Base-by-base conservation (phyloP, 2,797 vertebrate species). In the Gobio occitaniae region DNA sequence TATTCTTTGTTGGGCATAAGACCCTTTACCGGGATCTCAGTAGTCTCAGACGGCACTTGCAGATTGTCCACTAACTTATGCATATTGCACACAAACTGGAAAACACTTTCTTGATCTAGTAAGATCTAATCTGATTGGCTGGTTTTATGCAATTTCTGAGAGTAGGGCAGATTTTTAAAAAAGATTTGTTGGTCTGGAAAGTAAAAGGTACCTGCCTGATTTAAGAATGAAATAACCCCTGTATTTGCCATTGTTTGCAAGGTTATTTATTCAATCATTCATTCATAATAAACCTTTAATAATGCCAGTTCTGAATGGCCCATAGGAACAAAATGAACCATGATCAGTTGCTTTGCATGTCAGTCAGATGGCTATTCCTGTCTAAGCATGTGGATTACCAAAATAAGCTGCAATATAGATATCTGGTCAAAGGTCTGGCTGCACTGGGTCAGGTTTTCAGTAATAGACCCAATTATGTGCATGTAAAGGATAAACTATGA, bases 101-200 rank as follows among this genome's bases (percentile, higher is more conserved):
- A 68, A 52, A 52, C 17, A 7, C 63, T 52, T 21, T 52, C 61
- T 52, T 36, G 29, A 65, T 50, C 17, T 21, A 66, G 17, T 13
- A 68, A 50, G 63, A 80, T 68, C 19, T 68, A 50, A 80, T 80
- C 47, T 52, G 63, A 80, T 80, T 68, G 78, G 78, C 25, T 68
- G 29, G 41, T 68, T 80, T 13, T 38, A 68, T 68, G 59, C 13
- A 25, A 47, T 79, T 79, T 79, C 41, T 65, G 16, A 25, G 77
- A 65, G 59, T 17, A 48, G 9, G 41, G 15, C n/a, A 78, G n/a
- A 19, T 48, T 0, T 44, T 25, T 25, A 25, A 25, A 25, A 25
- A 32, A 32, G 2, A 36, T 50, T 47, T 12, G 44, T 50, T 44
- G 50, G 25, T 66, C 29, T 10, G 17, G 61, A 68, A 65, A 50